A percentile compares a stretch with the other conserved stretches of the same genome.
These are phyloP conservation scores for Meriones psammophilus DNA, from an alignment of 2,797 vertebrate genomes.

Conservation along the genomic window DNA sequence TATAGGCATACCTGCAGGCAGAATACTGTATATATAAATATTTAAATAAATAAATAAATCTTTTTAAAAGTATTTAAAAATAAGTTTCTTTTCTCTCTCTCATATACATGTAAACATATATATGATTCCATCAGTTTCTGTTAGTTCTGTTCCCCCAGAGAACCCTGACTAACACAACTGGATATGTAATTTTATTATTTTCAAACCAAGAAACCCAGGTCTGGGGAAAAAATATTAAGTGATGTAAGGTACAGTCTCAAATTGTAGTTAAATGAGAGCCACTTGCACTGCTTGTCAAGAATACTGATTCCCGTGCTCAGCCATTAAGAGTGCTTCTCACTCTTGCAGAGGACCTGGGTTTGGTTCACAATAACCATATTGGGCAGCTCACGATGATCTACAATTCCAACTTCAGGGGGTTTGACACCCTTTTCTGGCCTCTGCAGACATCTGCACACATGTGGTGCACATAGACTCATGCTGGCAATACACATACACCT, in stretches of 20 bases:
- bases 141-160: background rate
- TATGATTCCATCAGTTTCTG: background rate
- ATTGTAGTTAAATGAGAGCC: conserved; percentile 44
- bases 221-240: conserved; percentile 1
- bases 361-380: background rate
- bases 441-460: background rate
- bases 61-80: no score
- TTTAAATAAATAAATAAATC: no score
- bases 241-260: conserved; percentile 42
- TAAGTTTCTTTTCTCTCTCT: no score
- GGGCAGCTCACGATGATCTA: background rate
- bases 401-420: background rate
- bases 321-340: background rate
- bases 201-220: conserved; percentile 56
- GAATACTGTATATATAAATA: no score
- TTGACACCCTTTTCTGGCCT: background rate
- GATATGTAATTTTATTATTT: conserved; percentile 42
- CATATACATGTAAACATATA: no score
- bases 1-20: no score
- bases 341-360: background rate
- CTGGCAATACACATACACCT: background rate
- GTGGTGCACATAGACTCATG: background rate
- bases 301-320: background rate
- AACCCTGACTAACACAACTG: background rate
- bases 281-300: background rate